These are phyloP conservation scores for Gallinago media DNA, from an alignment of 2,113 vertebrate species.

Conservation along the genomic window DNA sequence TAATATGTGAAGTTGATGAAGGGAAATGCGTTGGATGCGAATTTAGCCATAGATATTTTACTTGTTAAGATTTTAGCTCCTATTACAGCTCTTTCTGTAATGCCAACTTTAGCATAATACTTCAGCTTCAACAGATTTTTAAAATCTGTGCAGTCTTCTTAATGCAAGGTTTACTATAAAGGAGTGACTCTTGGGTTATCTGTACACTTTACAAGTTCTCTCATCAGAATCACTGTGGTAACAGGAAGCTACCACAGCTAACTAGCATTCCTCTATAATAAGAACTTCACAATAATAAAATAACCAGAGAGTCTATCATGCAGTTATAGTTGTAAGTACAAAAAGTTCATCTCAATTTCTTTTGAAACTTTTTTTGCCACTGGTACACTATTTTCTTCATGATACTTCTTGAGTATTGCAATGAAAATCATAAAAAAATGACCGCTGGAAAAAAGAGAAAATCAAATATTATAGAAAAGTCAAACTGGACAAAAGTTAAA, in stretches of 20 bases:
- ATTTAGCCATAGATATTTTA: background rate
- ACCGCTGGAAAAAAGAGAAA: background rate
- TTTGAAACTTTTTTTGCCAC: background rate
- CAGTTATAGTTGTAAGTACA: background rate
- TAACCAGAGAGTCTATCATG: background rate
- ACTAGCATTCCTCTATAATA: background rate
- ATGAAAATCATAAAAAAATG: background rate
- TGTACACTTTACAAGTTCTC: background rate
- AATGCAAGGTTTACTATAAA: background rate
- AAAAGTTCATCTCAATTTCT: background rate
- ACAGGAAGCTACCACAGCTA: background rate
- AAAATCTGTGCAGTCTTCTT: background rate
- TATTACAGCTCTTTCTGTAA: background rate
- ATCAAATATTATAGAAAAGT: background rate
- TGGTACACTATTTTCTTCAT: background rate
- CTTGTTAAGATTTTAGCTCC: background rate
- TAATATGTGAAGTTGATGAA: background rate
- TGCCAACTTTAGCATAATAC: background rate
- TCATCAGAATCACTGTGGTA: background rate
- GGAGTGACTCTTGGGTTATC: background rate
- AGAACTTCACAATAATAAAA: background rate
- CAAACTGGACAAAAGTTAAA: background rate
- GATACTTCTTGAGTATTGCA: background rate
- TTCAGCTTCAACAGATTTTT: background rate
- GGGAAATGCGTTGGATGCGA: background rate